These are phyloP conservation scores for Gambusia affinis DNA, from an alignment of 2,113 vertebrate genomes.

Conservation along the genomic window DNA sequence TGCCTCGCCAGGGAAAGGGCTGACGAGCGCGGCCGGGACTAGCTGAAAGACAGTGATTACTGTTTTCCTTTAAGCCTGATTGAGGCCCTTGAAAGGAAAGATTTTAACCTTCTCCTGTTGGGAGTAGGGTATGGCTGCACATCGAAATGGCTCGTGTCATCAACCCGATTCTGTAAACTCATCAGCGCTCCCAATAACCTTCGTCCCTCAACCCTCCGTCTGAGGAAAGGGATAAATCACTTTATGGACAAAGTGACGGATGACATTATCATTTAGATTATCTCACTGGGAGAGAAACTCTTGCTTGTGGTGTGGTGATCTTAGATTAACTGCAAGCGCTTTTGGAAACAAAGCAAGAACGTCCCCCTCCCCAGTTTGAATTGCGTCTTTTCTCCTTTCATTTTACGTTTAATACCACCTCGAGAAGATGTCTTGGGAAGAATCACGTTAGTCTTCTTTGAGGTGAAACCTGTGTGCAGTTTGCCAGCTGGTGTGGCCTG, in stretches of 20 bases:
- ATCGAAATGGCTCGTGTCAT: constrained; percentile 98
- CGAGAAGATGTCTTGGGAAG: constrained; percentile 65
- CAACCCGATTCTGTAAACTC: constrained; percentile 99
- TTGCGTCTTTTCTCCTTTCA: constrained; percentile 22
- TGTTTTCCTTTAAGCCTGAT: constrained; percentile 99
- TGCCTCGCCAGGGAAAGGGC: constrained; percentile 97
- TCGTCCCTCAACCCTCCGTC: constrained; percentile 47
- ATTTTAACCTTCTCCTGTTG: constrained; percentile 99
- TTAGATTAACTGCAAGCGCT: constrained; percentile 64
- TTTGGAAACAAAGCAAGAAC: constrained; percentile 50
- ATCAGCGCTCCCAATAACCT: constrained; percentile 86
- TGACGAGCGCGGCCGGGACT: constrained; percentile 93
- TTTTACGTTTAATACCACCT: constrained; percentile 62
- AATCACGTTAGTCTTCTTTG: constrained; percentile 76
- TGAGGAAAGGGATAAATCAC: constrained; percentile 85
- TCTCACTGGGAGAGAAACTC: constrained; percentile 88
- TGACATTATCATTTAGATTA: constrained; percentile 99
- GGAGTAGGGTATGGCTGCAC: constrained; percentile 95
- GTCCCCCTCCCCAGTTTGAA: constrained; percentile 6
- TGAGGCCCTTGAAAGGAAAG: constrained; percentile 99
- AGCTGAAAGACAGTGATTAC: constrained; percentile 99
- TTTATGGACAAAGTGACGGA: constrained; percentile 92
- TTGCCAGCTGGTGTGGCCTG: constrained; percentile 97
- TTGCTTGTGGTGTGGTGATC: constrained; percentile 80
- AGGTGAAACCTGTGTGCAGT: constrained; percentile 90